Evolutionary conservation across 2,797 vertebrate genomes (phyloP).

Genomic region (Naso thynnoides): DNA sequence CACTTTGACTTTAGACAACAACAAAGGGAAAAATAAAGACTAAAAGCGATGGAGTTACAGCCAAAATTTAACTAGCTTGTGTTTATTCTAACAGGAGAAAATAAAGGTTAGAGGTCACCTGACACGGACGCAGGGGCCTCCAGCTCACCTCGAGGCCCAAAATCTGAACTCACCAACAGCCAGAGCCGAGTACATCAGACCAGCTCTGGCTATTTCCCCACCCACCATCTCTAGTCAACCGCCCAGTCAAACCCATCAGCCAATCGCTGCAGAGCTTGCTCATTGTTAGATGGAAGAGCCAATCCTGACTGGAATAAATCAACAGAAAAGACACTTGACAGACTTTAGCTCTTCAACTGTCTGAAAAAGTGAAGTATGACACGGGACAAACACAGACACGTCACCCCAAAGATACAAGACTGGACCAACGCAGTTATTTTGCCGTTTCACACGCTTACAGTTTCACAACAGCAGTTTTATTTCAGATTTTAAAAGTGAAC

Average conservation of each 20-base stretch:
- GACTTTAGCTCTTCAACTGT: background rate
- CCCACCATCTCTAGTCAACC: constrained; percentile 6
- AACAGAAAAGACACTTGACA: background rate
- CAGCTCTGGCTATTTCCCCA: constrained; percentile 8
- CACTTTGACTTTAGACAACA: background rate
- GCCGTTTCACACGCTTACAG: constrained; percentile 5
- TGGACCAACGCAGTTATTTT: background rate
- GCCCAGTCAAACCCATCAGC: constrained; percentile 1
- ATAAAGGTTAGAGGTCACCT: constrained; percentile 32
- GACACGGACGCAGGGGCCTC: constrained; percentile 26
- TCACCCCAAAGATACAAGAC: constrained; percentile 1
- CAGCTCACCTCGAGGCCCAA: constrained; percentile 16
- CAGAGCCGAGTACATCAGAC: constrained; percentile 19
- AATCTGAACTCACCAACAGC: constrained; percentile 19
- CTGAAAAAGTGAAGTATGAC: background rate
- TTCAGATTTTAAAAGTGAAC: background rate
- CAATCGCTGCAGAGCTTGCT: constrained; percentile 27
- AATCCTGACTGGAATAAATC: background rate
- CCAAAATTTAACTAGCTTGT: constrained; percentile 12
- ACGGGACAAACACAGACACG: background rate
- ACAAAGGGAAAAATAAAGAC: constrained; percentile 1
- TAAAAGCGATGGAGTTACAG: constrained; percentile 21
- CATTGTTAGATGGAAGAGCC: background rate
- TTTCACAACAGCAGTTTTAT: constrained; percentile 18
- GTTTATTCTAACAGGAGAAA: constrained; percentile 6